Percentiles rank a stretch among this genome's conserved stretches.
Conservation (phyloP, 2,888 invertebrate species). For the Geotrupes spiniger region DNA sequence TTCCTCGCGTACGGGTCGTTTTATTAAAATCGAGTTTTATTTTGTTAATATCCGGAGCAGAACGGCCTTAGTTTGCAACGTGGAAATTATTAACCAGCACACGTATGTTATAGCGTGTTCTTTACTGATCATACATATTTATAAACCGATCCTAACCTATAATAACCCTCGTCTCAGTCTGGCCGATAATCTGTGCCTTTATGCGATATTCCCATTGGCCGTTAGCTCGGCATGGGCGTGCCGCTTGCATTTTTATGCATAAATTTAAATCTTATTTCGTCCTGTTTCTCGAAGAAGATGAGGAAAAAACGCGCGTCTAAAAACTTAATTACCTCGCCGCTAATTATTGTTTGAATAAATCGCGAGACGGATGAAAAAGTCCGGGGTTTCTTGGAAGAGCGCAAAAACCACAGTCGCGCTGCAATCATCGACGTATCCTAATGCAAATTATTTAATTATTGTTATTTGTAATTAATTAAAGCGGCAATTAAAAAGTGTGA, state of each 20-base stretch:
- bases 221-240: conserved; percentile 34
- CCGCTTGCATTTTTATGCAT: conserved; percentile 44
- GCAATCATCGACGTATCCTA: too few relatives aligned
- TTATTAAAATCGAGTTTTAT: neutral
- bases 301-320: neutral
- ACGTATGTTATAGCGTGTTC: conserved; percentile 46
- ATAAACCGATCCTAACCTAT: conserved; percentile 51
- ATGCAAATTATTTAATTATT: neutral
- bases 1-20: neutral
- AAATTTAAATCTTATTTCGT: conserved; percentile 28
- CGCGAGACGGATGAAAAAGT: too few relatives aligned
- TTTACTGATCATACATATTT: conserved; percentile 51
- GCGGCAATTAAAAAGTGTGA: neutral
- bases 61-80: conserved; percentile 9
- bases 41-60: conserved; percentile 7
- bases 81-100: conserved; percentile 22
- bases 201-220: conserved; percentile 44
- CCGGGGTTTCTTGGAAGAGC: too few relatives aligned
- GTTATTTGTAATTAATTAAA: conserved; percentile 1
- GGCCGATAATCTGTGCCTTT: conserved; percentile 47
- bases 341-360: neutral
- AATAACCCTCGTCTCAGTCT: conserved; percentile 49
- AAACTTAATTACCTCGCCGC: neutral
- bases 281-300: neutral
- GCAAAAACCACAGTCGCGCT: too few relatives aligned